Conservation (phyloP, 2,113 vertebrate species). For the Corythaixoides concolor region DNA sequence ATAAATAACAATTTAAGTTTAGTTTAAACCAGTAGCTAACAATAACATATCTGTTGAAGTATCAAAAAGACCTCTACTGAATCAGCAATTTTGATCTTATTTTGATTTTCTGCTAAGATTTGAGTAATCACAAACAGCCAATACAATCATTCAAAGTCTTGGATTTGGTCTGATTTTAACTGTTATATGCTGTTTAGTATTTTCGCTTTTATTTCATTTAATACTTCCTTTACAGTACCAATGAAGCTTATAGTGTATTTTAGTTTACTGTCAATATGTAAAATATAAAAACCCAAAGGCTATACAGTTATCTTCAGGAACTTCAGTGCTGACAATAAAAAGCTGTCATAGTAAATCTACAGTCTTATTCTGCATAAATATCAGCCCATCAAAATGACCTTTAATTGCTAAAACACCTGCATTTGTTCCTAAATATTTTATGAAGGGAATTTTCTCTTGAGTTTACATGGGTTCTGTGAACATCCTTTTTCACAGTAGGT, state of each 20-base stretch:
- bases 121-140: neutral
- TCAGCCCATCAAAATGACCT: neutral
- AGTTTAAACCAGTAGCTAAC: slow-evolving; percentile 50
- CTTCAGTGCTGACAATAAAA: neutral
- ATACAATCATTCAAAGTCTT: neutral
- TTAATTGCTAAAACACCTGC: neutral
- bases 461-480: neutral
- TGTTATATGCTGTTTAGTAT: neutral
- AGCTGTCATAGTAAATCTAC: neutral
- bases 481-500: neutral
- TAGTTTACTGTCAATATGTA: neutral
- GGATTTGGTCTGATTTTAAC: neutral
- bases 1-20: slow-evolving; percentile 65
- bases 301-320: neutral
- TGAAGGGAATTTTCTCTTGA: neutral
- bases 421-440: neutral
- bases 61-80: neutral
- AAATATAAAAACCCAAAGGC: neutral
- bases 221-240: neutral
- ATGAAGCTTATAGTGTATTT: neutral
- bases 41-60: neutral
- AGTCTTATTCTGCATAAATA: neutral
- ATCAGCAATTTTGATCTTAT: slow-evolving; percentile 18
- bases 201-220: neutral
- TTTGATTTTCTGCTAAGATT: slow-evolving; percentile 25